phyloP scores from a whole-genome alignment of 2,797 vertebrate species.

The Silurus lanzhouensis region DNA sequence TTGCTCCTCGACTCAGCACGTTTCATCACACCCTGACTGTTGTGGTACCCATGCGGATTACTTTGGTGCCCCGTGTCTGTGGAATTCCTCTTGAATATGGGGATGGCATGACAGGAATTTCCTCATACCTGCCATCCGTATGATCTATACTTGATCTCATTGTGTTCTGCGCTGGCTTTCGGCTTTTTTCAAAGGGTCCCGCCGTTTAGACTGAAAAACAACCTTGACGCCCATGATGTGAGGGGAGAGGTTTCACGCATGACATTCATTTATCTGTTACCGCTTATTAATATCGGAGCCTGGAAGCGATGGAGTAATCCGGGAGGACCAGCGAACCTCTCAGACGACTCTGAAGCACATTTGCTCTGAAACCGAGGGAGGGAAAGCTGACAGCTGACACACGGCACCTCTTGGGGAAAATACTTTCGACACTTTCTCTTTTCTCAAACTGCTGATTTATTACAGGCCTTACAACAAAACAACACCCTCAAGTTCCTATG shows the following conservation, averaged over 20 bases:
- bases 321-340: constrained; percentile 66
- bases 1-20: constrained; percentile 56
- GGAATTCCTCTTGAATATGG: constrained; percentile 32
- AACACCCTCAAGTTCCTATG: not conserved
- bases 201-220: constrained; percentile 1
- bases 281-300: constrained; percentile 73
- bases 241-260: constrained; percentile 14
- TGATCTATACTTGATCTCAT: not conserved
- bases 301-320: constrained; percentile 63
- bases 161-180: not conserved
- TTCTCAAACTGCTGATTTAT: constrained; percentile 24
- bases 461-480: not conserved
- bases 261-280: constrained; percentile 54
- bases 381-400: constrained; percentile 69
- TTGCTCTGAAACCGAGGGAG: constrained; percentile 69
- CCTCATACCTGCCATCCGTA: constrained; percentile 29
- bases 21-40: constrained; percentile 61
- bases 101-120: constrained; percentile 17
- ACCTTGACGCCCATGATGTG: not conserved
- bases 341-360: constrained; percentile 67
- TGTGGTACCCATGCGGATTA: constrained; percentile 56
- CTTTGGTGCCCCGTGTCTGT: constrained; percentile 48
- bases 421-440: constrained; percentile 60
- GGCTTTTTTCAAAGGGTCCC: not conserved
- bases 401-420: constrained; percentile 60